A percentile compares a stretch with the other conserved stretches of the same genome.
phyloP scores from a whole-genome alignment of 2,797 vertebrate species.

The Premnoplex brunnescens region DNA sequence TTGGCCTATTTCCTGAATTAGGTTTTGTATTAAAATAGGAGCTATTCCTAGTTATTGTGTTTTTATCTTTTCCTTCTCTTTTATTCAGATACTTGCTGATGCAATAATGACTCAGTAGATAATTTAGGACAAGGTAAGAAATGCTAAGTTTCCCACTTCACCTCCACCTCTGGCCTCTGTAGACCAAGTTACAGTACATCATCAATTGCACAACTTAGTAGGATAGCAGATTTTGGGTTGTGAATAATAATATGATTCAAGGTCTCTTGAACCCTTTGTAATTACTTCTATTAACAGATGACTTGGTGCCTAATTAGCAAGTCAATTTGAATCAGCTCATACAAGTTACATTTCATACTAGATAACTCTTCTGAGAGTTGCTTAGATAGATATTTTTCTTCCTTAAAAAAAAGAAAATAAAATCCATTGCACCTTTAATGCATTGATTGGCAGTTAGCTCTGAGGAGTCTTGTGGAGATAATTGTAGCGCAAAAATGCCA shows the following conservation, averaged over 20 bases:
- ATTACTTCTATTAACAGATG: conserved; percentile 8
- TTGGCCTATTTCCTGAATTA: not conserved
- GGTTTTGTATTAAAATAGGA: not conserved
- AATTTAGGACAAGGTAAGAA: not conserved
- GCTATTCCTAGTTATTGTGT: not conserved
- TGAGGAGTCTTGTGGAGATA: not conserved
- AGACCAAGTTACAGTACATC: not conserved
- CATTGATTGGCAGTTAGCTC: not conserved
- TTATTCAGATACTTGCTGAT: not conserved
- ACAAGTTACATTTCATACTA: not conserved
- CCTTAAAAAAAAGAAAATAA: not conserved
- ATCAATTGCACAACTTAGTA: not conserved
- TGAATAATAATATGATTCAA: not conserved
- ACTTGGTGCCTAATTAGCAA: not conserved
- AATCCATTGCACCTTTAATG: not conserved
- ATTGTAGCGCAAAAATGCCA: not conserved
- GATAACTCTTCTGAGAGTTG: not conserved
- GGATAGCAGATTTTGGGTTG: not conserved
- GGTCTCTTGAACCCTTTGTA: not conserved
- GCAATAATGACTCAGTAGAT: not conserved
- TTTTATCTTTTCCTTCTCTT: not conserved
- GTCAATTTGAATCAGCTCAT: not conserved
- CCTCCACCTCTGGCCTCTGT: not conserved
- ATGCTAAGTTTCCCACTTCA: not conserved
- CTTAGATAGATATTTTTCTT: not conserved